phyloP scores from a whole-genome alignment of 35 echinoderm and acorn worm genomes.

The Apostichopus parvimensis region DNA sequence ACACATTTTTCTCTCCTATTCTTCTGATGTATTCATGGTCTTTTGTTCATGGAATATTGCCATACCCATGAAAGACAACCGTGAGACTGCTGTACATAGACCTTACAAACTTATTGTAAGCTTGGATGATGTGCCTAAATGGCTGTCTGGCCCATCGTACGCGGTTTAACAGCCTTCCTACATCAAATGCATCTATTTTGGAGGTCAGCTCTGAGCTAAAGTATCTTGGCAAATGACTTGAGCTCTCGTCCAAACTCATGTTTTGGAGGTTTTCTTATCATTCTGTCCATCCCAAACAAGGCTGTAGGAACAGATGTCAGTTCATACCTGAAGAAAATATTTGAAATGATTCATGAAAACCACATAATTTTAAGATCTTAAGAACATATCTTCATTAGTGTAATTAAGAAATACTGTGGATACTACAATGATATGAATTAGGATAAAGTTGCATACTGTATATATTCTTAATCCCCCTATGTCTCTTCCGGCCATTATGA shows the following conservation, averaged over 20 bases:
- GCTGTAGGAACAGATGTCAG: conserved; percentile 52
- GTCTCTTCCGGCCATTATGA: conserved; percentile 10
- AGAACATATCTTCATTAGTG: too few relatives aligned
- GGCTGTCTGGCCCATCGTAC: not conserved
- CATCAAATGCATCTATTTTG: conserved; percentile 8
- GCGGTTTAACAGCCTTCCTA: conserved; percentile 21
- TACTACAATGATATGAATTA: too few relatives aligned
- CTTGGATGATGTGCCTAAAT: not conserved
- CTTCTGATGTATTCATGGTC: conserved; percentile 26
- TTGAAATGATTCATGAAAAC: not conserved
- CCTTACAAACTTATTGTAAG: not conserved
- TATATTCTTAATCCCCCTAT: conserved; percentile 18
- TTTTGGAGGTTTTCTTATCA: conserved; percentile 56
- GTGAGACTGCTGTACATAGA: not conserved
- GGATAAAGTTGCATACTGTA: not conserved
- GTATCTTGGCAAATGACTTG: conserved; percentile 1
- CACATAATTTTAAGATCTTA: too few relatives aligned
- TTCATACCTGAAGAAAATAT: conserved; percentile 12
- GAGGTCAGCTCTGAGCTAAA: not conserved
- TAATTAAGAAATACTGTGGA: too few relatives aligned
- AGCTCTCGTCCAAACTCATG: conserved; percentile 55
- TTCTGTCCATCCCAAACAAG: conserved; percentile 48
- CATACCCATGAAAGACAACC: conserved; percentile 46
- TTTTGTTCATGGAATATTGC: conserved; percentile 24
- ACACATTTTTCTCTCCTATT: not conserved